Base-by-base conservation (phyloP, 2,797 vertebrate genomes). In the Rhinophrynus dorsalis region DNA sequence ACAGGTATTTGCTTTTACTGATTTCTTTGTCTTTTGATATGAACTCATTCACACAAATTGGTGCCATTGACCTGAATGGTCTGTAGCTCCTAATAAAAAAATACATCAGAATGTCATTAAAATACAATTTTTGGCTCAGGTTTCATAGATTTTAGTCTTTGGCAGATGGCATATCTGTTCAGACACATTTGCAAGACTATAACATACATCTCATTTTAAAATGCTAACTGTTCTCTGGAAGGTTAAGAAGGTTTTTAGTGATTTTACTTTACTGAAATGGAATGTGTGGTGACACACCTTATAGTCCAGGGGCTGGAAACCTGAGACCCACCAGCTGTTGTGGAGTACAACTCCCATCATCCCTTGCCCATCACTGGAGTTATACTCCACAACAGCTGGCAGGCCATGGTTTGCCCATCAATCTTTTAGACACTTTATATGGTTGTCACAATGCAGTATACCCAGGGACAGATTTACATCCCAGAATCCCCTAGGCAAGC, bases 121-220 rank as follows among this genome's bases (percentile, higher is more conserved):
- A 58, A 37, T 40, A 15, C 17, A 12, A 58, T 58, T 42, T 58
- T 58, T 58, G 55, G 55, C 55, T 18, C 12, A 42, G 55, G 12
- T 58, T 12, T 10, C 35, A 21, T 12, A 9, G 35, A 42, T 58
- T 13, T 23, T 24, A 48, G 20, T 48, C 45, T 11, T 48, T 58
- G 55, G 35, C 55, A 58, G 55, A 58, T 58, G 55, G 55, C 37
- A 58, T 58, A 26, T 58, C 35, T 58, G 55, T 11, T 58, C 55
- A 42, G 37, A 42, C 37, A 58, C 55, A 40, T 58, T 42, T 58
- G 35, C 37, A 58, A 37, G 37, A 35, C 23, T 38, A 58, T 58
- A 40, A 58, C 37, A 42, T 40, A 58, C 32, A 57, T 40, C 55
- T 58, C 55, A 40, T 58, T 58, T 40, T 56, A 52, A 52, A 52